Base-by-base conservation (phyloP, 2,113 vertebrate genomes). In the Phyllostomus hastatus region DNA sequence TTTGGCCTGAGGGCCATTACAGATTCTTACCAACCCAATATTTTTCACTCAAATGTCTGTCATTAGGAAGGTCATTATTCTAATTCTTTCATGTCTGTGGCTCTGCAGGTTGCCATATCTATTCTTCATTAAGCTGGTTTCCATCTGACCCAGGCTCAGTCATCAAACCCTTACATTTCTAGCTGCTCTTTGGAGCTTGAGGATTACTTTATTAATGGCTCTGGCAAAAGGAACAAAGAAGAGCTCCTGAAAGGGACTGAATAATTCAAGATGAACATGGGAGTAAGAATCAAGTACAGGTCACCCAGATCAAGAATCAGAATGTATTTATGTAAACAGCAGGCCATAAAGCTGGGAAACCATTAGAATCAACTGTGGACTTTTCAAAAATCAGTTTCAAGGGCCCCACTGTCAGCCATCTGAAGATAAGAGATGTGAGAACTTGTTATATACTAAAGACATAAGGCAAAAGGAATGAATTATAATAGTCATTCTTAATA, bases 21-120 rank as follows among this genome's bases (percentile, higher is more conserved):
- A 93, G 88, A 97, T 88, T 91, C 82, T 97, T 91, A 78, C 73
- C 81, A 97, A 66, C 26, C 46, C 8, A 0, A 8, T 97, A 97
- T 96, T 98, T 98, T 97, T 96, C 95, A 94, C 97, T 96, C 95
- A 97, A 87, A 97, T 95, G 96, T 98, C 97, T 95, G 96, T 97
- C 96, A 93, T 97, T 96, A 97, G 91, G 97, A 95, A 98, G 97
- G 96, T 91, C 97, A 97, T 98, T 97, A 96, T 97, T 97, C 97
- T 97, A 97, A 97, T 98, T 97, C 97, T 97, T 97, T 96, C 97
- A 64, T 85, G 93, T 66, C 54, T 52, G 16, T 22, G 38, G 43
- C 97, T 98, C 95, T 91, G 57, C 79, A 96, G 95, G 88, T 96
- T 95, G 88, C 93, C 95, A 76, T 41, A 92, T 95, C 93, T 92